phyloP scores from a whole-genome alignment of 2,113 vertebrate species.

The Meleagris gallopavo region DNA sequence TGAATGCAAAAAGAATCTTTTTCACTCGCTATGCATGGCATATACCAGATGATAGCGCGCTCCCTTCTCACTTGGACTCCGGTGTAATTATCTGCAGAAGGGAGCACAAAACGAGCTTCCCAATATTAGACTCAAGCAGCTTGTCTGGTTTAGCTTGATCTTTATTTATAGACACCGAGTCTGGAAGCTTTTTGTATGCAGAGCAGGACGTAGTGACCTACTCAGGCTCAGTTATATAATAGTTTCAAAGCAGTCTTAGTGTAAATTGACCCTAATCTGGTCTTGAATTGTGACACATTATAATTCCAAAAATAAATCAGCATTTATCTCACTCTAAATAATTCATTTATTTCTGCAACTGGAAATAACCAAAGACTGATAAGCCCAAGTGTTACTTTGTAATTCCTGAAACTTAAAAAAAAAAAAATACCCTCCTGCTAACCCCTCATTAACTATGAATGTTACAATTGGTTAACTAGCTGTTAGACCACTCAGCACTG shows the following conservation, averaged over 20 bases:
- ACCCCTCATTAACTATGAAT: neutral
- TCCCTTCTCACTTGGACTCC: neutral
- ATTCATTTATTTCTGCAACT: slow-evolving; percentile 29
- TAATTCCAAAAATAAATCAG: slow-evolving; percentile 64
- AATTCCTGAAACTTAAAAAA: neutral
- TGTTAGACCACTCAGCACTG: neutral
- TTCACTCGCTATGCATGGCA: neutral
- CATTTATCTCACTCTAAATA: slow-evolving; percentile 7
- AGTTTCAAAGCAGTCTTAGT: slow-evolving; percentile 69
- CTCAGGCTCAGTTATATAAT: slow-evolving; percentile 56
- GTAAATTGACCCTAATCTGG: slow-evolving; percentile 74
- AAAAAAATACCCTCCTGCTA: neutral
- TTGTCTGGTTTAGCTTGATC: slow-evolving; percentile 63
- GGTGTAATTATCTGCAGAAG: slow-evolving; percentile 47
- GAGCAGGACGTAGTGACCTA: slow-evolving; percentile 63
- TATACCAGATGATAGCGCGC: neutral
- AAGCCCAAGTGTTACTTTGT: neutral
- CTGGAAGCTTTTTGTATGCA: slow-evolving; percentile 11
- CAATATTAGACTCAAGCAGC: slow-evolving; percentile 62
- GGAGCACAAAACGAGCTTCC: slow-evolving; percentile 41
- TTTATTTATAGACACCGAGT: slow-evolving; percentile 59
- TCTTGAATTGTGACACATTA: slow-evolving; percentile 59
- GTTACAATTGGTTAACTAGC: neutral
- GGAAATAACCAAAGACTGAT: slow-evolving; percentile 21
- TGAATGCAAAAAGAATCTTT: slow-evolving; percentile 1